Evolutionary conservation across 1,140 invertebrate species (phyloP).

Genomic region (Dreissena polymorpha): DNA sequence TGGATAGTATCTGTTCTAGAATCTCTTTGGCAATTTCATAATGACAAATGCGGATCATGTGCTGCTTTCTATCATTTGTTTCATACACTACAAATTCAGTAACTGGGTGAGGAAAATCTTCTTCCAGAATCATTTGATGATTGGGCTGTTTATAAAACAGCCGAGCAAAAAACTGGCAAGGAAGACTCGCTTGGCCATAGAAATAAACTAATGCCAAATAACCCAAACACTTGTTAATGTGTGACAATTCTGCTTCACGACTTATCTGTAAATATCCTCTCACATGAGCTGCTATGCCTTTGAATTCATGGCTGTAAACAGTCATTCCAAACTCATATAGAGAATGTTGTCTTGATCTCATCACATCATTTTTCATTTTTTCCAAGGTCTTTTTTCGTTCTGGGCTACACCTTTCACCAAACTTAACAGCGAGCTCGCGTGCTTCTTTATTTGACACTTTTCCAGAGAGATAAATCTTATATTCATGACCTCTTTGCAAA

Average conservation of each 20-base stretch:
- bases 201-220: constrained; percentile 59
- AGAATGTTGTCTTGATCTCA: constrained; percentile 9
- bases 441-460: constrained; percentile 35
- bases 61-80: constrained; percentile 26
- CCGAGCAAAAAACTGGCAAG: constrained; percentile 58
- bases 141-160: constrained; percentile 42
- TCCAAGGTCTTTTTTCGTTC: constrained; percentile 16
- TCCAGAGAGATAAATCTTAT: constrained; percentile 45
- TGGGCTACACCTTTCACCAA: constrained; percentile 41
- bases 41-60: constrained; percentile 58
- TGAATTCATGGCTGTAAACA: constrained; percentile 55
- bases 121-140: constrained; percentile 43
- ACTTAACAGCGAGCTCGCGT: constrained; percentile 35
- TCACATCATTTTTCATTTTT: constrained; percentile 36
- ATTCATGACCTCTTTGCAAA: no score
- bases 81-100: constrained; percentile 52
- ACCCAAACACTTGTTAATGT: constrained; percentile 34
- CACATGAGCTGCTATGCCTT: constrained; percentile 54
- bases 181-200: constrained; percentile 60
- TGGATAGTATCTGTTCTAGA: constrained; percentile 60
- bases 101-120: constrained; percentile 53
- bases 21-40: constrained; percentile 60
- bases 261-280: constrained; percentile 57
- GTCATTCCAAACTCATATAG: constrained; percentile 58
- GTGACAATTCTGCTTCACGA: not conserved